These are phyloP conservation scores for Distichodus sexfasciatus DNA, from an alignment of 2,797 vertebrate species.

Conservation along the genomic window DNA sequence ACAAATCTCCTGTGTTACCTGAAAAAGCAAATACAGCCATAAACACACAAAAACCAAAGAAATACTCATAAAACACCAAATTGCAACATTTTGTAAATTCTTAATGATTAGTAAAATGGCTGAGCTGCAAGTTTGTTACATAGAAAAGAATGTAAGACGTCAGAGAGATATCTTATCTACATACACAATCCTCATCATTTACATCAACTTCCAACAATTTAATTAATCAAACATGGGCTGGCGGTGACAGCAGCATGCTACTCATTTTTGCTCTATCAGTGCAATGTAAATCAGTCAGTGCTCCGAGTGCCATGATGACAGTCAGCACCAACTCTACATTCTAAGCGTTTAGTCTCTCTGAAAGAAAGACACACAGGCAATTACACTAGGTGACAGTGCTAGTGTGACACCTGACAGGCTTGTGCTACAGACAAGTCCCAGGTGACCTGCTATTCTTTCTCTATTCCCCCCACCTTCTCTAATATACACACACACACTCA, in stretches of 20 bases:
- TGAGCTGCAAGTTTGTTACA: no score
- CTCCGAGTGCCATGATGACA: background rate
- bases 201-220: no score
- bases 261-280: background rate
- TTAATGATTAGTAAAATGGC: no score
- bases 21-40: slow-evolving; percentile 19
- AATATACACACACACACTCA: slow-evolving; percentile 8
- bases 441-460: slow-evolving; percentile 16
- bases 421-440: slow-evolving; percentile 40
- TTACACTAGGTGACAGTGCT: slow-evolving; percentile 40
- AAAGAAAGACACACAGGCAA: background rate
- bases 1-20: slow-evolving; percentile 83
- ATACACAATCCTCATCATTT: no score
- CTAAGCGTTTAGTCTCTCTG: background rate
- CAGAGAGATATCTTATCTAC: no score
- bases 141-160: no score
- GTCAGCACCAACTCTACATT: background rate
- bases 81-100: no score
- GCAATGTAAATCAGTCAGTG: background rate
- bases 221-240: no score
- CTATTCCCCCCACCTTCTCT: no score
- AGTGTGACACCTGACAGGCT: slow-evolving; percentile 63
- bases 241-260: no score
- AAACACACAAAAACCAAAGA: no score
- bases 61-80: no score